Conservation (phyloP, 2,113 vertebrate genomes). For the Datnioides undecimradiatus region DNA sequence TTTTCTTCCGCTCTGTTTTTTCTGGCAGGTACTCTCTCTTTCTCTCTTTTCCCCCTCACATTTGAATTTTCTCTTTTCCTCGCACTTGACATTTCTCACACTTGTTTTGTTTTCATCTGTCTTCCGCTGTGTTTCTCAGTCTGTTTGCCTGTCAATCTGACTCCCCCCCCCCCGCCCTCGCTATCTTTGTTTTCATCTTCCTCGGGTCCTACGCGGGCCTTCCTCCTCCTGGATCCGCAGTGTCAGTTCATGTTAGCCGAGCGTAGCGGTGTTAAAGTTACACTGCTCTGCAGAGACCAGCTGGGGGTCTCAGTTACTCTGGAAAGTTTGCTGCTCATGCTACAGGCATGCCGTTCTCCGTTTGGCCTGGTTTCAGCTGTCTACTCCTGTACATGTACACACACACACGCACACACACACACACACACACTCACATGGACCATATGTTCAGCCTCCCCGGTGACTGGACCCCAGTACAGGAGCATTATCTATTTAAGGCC, state of each 20-base stretch:
- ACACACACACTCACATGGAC: slow-evolving; percentile 22
- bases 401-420: slow-evolving; percentile 5
- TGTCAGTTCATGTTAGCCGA: slow-evolving; percentile 47
- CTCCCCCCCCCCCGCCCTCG: slow-evolving; percentile 22
- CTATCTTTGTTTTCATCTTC: slow-evolving; percentile 46
- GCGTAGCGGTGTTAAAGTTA: slow-evolving; percentile 30
- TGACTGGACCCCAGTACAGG: slow-evolving; percentile 59
- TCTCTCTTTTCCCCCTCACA: background rate
- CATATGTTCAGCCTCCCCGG: slow-evolving; percentile 62
- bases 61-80: background rate
- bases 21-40: slow-evolving; percentile 38
- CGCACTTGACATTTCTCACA: slow-evolving; percentile 36
- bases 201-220: slow-evolving; percentile 14
- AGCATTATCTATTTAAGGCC: slow-evolving; percentile 78
- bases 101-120: slow-evolving; percentile 65
- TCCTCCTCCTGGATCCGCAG: slow-evolving; percentile 18
- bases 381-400: slow-evolving; percentile 43
- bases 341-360: slow-evolving; percentile 59
- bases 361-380: slow-evolving; percentile 75
- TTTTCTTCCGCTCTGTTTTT: slow-evolving; percentile 39
- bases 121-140: slow-evolving; percentile 7
- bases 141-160: slow-evolving; percentile 43
- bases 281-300: slow-evolving; percentile 50
- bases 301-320: slow-evolving; percentile 71
- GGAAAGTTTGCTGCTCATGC: slow-evolving; percentile 75